Evolutionary conservation across 2,888 invertebrate species (phyloP), one percentile per base, ranked within the genome.

Genomic region (Drymonia ruficornis): DNA sequence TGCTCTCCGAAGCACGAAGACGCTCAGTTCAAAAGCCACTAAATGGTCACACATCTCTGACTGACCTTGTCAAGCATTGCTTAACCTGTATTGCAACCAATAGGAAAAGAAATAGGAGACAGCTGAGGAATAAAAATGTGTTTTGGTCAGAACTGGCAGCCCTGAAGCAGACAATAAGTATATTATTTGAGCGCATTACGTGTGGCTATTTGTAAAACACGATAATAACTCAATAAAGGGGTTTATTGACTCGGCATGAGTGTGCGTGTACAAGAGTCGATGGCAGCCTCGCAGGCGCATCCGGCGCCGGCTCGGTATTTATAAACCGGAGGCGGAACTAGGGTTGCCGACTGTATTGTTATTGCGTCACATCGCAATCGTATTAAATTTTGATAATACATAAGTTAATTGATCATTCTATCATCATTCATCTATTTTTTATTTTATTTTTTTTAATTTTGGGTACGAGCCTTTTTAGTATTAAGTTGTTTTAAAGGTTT

Each of bases 301-400:
- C 90, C 89, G 89, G 89, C 87, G 86, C 86, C 85, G 81, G 76
- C 77, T 75, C 78, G 66, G 83, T 90, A 89, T 89, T 89, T 87
- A 88, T 90, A 90, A 86, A 87, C 84, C 85, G 86, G 85, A 86
- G 87, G 87, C 87, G 89, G 80, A 45, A 45, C 23, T 15, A 45
- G 45, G 45, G 45, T 45, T 45, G 45, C 28, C 45, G 15, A 19
- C 12, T 28, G 28, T 45, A 13, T 23, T 43, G 12, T 13, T 43
- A 43, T 43, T 19, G 43, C 19, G 11, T 19, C 19, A 43, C 5
- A 43, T 18, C 16, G 16, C 42, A 11, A 16, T 11, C 3, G 13
- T n/a, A 36, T 13, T 4, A 9, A 36, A 36, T 36, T 36, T 36
- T n/a, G 1, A 36, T n/a, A n/a, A 31, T 11, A 2, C 2, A 31